Conservation (phyloP, 2,797 vertebrate species). For the Sebastolobus altivelis region DNA sequence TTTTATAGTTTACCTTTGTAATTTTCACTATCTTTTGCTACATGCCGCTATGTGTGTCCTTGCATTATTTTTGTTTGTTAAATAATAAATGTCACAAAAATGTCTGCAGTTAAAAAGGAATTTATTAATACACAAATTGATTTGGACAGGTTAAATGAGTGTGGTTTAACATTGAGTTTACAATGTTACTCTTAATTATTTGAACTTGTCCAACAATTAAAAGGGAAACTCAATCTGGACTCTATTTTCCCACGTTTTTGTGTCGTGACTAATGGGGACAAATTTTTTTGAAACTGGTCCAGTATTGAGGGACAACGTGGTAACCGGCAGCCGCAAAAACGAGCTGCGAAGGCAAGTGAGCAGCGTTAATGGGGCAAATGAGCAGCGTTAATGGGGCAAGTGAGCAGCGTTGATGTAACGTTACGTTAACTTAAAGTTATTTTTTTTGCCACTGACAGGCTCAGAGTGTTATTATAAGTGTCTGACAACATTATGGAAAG, state of each 20-base stretch:
- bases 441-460: not conserved
- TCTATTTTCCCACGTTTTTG: not conserved
- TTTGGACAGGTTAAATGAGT: slow-evolving; percentile 37
- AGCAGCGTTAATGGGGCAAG: too few relatives aligned
- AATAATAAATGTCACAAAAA: slow-evolving; percentile 42
- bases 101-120: slow-evolving; percentile 18
- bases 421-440: not conserved
- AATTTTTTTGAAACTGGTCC: not conserved
- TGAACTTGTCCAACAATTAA: not conserved
- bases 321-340: not conserved
- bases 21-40: not conserved
- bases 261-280: too few relatives aligned
- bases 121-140: slow-evolving; percentile 46
- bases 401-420: not conserved
- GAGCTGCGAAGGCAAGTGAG: too few relatives aligned
- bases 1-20: not conserved
- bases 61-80: not conserved
- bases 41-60: not conserved
- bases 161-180: not conserved
- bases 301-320: not conserved
- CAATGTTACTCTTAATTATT: slow-evolving; percentile 4
- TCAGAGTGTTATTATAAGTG: not conserved
- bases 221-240: too few relatives aligned
- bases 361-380: too few relatives aligned
- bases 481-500: not conserved